Evolutionary conservation across 2,888 invertebrate genomes (phyloP), one percentile per base, ranked within the genome.

Genomic region (Apocheima hispidaria): DNA sequence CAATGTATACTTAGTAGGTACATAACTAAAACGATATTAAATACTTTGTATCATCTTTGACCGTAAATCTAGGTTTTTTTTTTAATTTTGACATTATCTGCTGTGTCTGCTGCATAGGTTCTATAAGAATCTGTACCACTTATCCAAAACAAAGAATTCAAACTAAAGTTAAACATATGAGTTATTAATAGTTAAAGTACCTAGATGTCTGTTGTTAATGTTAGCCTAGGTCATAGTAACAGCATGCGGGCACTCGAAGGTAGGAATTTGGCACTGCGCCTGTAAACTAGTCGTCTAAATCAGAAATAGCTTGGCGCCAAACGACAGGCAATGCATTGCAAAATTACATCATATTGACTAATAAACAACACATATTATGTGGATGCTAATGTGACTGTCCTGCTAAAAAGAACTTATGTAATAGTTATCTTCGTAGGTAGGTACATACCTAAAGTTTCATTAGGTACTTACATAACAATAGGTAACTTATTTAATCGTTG

Each of bases 221-320:
- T 66, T 68, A 63, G 21, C 66, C 69, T 70, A 73, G 74, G 71
- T 72, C 72, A 71, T 67, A 60, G 65, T 66, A 64, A 55, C 60
- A 48, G 33, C 44, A 71, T 74, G 69, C 70, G 73, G 66, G 71
- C 51, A 53, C 21, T 57, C 56, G 62, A 71, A 73, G 69, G 69
- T 71, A 68, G 65, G 67, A 65, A 70, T 70, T 73, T 75, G 75
- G 72, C 75, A 71, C 63, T 69, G 72, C 60, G 70, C 68, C 68
- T 49, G 38, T 51, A 35, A 56, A 55, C 38, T 62, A 60, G 41
- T 12, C 26, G 23, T 46, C 38, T 53, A 46, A 20, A 40, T 21
- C 30, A 53, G 41, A 57, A 68, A 68, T 63, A 75, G 63, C 58
- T 52, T 35, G 69, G 73, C 73, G 77, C 75, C 73, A 68, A 60